These are phyloP conservation scores for Atta colombica DNA, from an alignment of 1,140 invertebrate species.

Conservation along the genomic window DNA sequence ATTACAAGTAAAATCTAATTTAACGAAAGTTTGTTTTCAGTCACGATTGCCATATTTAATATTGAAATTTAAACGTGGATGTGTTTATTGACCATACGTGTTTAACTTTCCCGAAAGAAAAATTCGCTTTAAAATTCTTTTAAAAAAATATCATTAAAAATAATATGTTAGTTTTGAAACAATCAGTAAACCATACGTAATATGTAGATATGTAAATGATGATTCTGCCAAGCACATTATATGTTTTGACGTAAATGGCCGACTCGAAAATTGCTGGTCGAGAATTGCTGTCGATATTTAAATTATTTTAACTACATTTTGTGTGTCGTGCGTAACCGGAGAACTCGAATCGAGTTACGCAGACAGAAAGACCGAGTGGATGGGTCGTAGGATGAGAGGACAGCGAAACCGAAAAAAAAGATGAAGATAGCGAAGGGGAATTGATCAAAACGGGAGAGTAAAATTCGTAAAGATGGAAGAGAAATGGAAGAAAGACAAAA, in stretches of 20 bases:
- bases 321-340: constrained; percentile 41
- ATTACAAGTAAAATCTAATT: constrained; percentile 28
- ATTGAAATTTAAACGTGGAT: constrained; percentile 28
- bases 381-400: constrained; percentile 35
- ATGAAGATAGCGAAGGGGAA: constrained; percentile 5
- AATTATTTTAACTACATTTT: constrained; percentile 58
- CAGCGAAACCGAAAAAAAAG: constrained; percentile 12
- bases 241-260: constrained; percentile 43
- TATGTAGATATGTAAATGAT: constrained; percentile 24
- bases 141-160: constrained; percentile 7
- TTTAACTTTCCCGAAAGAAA: constrained; percentile 20
- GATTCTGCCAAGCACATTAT: constrained; percentile 48
- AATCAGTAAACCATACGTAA: neutral
- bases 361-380: constrained; percentile 54
- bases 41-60: constrained; percentile 36
- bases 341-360: constrained; percentile 49
- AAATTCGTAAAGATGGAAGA: neutral
- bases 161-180: constrained; percentile 13
- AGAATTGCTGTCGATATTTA: constrained; percentile 51
- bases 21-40: constrained; percentile 30
- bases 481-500: neutral
- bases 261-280: constrained; percentile 37
- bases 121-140: neutral
- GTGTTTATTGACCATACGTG: constrained; percentile 8
- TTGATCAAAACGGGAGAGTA: constrained; percentile 6